A percentile compares a stretch with the other conserved stretches of the same genome.
Evolutionary conservation across 1,140 invertebrate genomes (phyloP).

Genomic region (Brachionus rubens): DNA sequence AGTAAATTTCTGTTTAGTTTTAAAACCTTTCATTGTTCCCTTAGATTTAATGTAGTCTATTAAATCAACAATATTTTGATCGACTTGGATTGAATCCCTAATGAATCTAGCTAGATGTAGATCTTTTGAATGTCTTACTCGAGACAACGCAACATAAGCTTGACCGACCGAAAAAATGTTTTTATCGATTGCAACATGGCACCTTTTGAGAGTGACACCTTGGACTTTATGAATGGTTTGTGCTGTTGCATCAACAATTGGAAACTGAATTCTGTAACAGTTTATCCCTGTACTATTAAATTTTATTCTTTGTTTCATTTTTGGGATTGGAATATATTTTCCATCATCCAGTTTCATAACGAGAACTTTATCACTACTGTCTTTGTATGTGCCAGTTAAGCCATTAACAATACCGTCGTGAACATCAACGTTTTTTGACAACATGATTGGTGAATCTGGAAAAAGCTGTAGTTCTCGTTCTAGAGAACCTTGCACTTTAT

Average conservation of each 20-base stretch:
- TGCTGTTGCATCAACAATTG: neutral
- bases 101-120: neutral
- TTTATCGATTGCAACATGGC: neutral
- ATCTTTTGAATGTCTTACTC: neutral
- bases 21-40: too few relatives aligned
- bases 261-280: neutral
- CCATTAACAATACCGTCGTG: neutral
- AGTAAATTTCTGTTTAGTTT: too few relatives aligned
- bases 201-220: neutral
- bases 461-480: neutral
- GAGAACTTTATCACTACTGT: constrained; percentile 5
- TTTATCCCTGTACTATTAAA: neutral
- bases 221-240: constrained; percentile 29
- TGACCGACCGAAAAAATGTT: neutral
- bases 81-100: neutral
- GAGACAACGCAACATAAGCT: constrained; percentile 15
- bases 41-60: too few relatives aligned
- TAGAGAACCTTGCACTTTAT: neutral
- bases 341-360: neutral
- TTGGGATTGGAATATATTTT: neutral
- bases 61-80: too few relatives aligned
- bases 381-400: neutral
- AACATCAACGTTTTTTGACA: constrained; percentile 1
- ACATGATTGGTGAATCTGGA: neutral
- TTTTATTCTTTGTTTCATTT: neutral